These are phyloP conservation scores for Typhlomys cinereus DNA, from an alignment of 2,113 vertebrate species.

Conservation along the genomic window DNA sequence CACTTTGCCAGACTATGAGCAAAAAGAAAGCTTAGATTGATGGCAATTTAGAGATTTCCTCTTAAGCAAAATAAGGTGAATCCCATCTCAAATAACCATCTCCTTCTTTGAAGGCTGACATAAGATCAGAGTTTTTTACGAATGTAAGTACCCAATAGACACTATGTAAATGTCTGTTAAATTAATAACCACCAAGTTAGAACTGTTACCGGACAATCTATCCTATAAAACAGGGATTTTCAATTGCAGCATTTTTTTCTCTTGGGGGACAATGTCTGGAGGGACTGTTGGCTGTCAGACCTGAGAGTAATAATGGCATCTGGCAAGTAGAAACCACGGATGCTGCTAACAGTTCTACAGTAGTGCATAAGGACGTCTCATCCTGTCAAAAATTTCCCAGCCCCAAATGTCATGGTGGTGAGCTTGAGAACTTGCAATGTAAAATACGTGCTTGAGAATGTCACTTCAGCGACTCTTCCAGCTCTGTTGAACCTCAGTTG, in stretches of 20 bases:
- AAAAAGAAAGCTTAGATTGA: not conserved
- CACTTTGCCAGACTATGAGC: not conserved
- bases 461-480: constrained; percentile 25
- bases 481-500: not conserved
- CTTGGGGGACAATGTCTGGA: not conserved
- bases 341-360: not conserved
- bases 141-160: not conserved
- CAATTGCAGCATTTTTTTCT: not conserved
- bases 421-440: not conserved
- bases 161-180: not conserved
- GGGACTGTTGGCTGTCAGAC: not conserved
- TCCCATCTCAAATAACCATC: not conserved
- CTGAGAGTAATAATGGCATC: not conserved
- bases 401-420: not conserved
- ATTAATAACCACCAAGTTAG: not conserved
- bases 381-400: not conserved
- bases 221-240: not conserved
- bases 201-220: not conserved
- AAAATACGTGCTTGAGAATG: constrained; percentile 21
- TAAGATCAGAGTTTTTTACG: not conserved
- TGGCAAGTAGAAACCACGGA: not conserved
- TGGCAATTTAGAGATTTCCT: not conserved
- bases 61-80: not conserved
- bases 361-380: not conserved
- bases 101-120: not conserved